A percentile compares a stretch with the other conserved stretches of the same genome.
phyloP scores from a whole-genome alignment of 1,140 invertebrate genomes.

The Venturia canescens region DNA sequence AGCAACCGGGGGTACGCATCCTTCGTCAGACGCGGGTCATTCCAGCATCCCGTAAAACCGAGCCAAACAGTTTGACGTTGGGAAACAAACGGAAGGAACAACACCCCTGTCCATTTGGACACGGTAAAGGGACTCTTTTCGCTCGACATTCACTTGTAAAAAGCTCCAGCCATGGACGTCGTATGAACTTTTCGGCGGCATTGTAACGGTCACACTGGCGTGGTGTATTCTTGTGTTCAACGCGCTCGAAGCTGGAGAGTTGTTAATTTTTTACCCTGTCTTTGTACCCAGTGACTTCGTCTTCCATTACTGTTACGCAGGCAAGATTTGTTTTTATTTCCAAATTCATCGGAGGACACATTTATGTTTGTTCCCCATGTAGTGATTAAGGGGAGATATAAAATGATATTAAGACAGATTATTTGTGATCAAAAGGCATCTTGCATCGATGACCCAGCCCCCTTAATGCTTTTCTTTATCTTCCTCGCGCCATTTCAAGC shows the following conservation, averaged over 20 bases:
- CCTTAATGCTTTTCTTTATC: no score
- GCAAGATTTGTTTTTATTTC: background rate
- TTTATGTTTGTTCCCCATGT: no score
- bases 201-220: background rate
- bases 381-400: no score
- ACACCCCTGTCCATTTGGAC: conserved; percentile 39
- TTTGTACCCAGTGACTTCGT: background rate
- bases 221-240: background rate
- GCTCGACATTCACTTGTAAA: background rate
- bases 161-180: conserved; percentile 18
- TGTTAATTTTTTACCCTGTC: conserved; percentile 18
- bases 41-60: conserved; percentile 38
- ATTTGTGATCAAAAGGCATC: no score
- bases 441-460: no score
- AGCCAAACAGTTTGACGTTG: conserved; percentile 28
- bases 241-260: background rate
- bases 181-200: conserved; percentile 35
- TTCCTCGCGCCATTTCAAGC: no score
- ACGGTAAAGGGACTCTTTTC: conserved; percentile 38
- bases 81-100: conserved; percentile 19
- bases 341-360: no score
- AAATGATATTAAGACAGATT: no score
- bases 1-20: background rate
- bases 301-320: background rate
- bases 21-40: conserved; percentile 20